Evolutionary conservation across 2,113 vertebrate genomes (phyloP).

Genomic region (Mustela lutreola): DNA sequence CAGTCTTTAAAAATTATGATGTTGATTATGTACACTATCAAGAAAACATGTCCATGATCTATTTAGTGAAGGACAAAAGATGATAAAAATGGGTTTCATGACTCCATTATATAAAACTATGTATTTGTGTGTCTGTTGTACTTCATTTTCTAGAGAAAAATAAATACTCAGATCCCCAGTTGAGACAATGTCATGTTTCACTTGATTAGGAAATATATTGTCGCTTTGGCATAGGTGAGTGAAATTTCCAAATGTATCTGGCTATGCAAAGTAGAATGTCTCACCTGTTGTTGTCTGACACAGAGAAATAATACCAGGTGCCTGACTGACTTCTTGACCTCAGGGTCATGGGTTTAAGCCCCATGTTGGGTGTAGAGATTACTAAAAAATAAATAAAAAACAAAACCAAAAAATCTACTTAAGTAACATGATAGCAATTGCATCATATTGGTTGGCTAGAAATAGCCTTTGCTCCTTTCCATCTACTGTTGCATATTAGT

Average conservation of each 20-base stretch:
- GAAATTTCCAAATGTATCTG: neutral
- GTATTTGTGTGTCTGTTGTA: neutral
- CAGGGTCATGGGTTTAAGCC: neutral
- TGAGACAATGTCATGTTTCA: neutral
- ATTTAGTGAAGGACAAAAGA: neutral
- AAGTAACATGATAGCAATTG: neutral
- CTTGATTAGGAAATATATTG: neutral
- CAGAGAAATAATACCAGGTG: neutral
- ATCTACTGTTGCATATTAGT: neutral
- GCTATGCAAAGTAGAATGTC: neutral
- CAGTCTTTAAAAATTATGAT: neutral
- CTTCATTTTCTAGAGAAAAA: slow-evolving; percentile 21
- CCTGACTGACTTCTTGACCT: neutral
- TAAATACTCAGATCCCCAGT: neutral
- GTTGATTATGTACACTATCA: neutral
- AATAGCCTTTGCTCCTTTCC: neutral
- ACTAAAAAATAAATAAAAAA: neutral
- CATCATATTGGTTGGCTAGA: neutral
- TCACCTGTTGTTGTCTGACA: slow-evolving; percentile 33
- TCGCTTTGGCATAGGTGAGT: neutral
- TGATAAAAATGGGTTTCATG: neutral
- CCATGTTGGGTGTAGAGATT: neutral
- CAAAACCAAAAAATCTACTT: neutral
- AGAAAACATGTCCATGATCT: neutral
- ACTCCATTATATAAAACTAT: neutral